Conservation (phyloP, 1,140 invertebrate species). For the Apis laboriosa region DNA sequence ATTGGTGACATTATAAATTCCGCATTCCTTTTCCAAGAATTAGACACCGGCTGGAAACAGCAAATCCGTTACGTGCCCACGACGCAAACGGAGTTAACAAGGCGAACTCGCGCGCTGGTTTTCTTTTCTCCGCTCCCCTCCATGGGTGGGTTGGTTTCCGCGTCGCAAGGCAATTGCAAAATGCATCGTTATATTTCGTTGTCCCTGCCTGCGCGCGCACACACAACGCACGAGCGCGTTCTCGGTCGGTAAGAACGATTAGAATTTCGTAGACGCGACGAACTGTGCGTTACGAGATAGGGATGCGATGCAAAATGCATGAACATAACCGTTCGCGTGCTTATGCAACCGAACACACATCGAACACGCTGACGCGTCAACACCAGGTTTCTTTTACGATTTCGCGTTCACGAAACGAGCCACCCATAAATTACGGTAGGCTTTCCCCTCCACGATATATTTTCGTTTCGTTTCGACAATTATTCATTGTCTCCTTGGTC, state of each 20-base stretch:
- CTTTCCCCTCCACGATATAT: conserved; percentile 4
- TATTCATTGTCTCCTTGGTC: too few species aligned
- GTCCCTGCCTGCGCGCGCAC: neutral
- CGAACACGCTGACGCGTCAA: conserved; percentile 10
- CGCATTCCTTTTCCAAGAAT: conserved; percentile 42
- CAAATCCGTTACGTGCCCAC: conserved; percentile 54
- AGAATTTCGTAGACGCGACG: conserved; percentile 36
- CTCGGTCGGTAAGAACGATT: conserved; percentile 9
- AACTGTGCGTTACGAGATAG: conserved; percentile 4
- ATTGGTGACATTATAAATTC: conserved; percentile 39
- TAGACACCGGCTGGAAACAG: conserved; percentile 28
- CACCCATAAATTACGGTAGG: neutral
- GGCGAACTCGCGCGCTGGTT: conserved; percentile 20
- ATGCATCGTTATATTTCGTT: conserved; percentile 1
- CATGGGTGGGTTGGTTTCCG: neutral
- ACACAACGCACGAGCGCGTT: neutral
- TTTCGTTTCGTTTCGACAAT: neutral
- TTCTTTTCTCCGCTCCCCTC: neutral
- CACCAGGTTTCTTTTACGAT: conserved; percentile 29
- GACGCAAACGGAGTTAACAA: conserved; percentile 35
- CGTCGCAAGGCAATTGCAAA: conserved; percentile 31
- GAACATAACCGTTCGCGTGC: conserved; percentile 3
- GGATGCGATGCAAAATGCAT: conserved; percentile 44
- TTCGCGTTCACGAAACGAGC: conserved; percentile 26
- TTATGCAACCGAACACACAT: conserved; percentile 40